Evolutionary conservation across 2,113 vertebrate genomes (phyloP).

Genomic region (Trinectes maculatus): DNA sequence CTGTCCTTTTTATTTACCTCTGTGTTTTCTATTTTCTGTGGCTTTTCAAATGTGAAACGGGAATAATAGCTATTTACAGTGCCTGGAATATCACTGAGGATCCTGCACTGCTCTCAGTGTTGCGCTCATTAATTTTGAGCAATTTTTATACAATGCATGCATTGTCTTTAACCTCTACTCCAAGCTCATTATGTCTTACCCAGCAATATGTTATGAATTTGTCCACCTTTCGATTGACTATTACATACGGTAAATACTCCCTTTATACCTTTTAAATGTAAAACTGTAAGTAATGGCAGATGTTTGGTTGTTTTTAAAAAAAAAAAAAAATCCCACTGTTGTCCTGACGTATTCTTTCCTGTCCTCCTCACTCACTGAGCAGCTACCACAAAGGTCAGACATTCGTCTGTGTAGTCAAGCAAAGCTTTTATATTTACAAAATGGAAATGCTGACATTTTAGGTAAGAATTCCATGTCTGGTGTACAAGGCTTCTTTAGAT

Average conservation of each 20-base stretch:
- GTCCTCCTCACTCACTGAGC: background rate
- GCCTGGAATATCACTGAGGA: no score
- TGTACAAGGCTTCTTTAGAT: background rate
- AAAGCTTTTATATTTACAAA: constrained; percentile 5
- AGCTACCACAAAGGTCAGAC: constrained; percentile 4
- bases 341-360: background rate
- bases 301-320: constrained; percentile 20
- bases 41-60: no score
- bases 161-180: background rate
- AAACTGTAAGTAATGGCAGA: constrained; percentile 19
- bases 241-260: background rate
- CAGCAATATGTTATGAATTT: background rate
- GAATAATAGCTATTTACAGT: no score
- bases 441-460: constrained; percentile 38
- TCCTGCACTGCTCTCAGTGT: no score
- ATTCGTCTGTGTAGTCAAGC: background rate
- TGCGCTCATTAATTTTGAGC: background rate
- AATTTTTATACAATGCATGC: constrained; percentile 6
- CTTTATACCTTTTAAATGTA: constrained; percentile 14
- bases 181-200: background rate
- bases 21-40: no score
- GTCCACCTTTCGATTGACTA: constrained; percentile 8
- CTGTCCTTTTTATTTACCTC: no score
- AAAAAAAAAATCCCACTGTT: background rate
- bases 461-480: constrained; percentile 5